Conservation (phyloP, 2,113 vertebrate genomes). For the Onychorhynchus coronatus region DNA sequence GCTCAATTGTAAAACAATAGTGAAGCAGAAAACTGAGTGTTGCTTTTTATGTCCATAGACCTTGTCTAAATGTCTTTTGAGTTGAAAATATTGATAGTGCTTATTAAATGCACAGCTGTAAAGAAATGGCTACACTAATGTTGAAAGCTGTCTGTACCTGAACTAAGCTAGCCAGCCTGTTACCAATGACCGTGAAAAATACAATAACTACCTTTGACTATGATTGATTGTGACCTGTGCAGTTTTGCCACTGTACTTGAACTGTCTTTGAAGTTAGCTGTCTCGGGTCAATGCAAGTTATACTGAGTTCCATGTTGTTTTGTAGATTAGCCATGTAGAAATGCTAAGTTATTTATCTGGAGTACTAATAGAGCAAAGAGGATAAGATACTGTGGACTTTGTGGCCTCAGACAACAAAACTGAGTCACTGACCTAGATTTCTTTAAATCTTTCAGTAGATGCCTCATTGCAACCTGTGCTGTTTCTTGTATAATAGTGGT, state of each 20-base stretch:
- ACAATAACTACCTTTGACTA: neutral
- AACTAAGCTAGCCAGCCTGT: neutral
- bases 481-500: neutral
- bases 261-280: neutral
- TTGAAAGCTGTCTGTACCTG: neutral
- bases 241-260: neutral
- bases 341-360: neutral
- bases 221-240: neutral
- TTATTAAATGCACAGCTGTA: neutral
- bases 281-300: neutral
- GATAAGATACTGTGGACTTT: neutral
- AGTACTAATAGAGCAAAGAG: neutral
- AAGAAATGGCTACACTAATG: neutral
- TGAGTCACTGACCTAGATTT: neutral
- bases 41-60: neutral
- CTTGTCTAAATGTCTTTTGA: neutral
- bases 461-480: neutral
- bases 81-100: neutral
- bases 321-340: neutral
- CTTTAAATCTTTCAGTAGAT: neutral
- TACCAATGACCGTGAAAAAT: neutral
- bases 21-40: neutral
- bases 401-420: neutral
- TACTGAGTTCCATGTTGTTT: neutral
- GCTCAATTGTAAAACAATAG: neutral